phyloP scores from a whole-genome alignment of 2,888 invertebrate species.

The Lasius platythorax region DNA sequence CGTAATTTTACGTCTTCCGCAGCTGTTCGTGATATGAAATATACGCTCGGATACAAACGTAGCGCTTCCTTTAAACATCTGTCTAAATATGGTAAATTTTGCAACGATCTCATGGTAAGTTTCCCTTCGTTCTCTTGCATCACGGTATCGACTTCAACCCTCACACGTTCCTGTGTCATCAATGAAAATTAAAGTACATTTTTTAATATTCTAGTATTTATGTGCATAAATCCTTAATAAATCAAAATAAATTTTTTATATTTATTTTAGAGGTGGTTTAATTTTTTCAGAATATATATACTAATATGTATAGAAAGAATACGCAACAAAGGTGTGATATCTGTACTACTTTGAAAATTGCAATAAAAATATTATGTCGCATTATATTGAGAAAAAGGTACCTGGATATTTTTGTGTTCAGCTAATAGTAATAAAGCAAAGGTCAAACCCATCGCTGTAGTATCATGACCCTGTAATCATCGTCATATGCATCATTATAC shows the following conservation, averaged over 20 bases:
- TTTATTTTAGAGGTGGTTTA: too few relatives aligned
- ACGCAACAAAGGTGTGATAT: too few relatives aligned
- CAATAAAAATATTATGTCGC: background rate
- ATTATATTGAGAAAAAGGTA: constrained; percentile 44
- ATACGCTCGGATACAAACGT: constrained; percentile 90
- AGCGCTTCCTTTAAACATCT: too few relatives aligned
- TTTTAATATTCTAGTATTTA: too few relatives aligned
- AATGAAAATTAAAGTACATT: background rate
- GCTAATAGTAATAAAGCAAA: constrained; percentile 87
- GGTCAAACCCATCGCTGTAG: constrained; percentile 87
- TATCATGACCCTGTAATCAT: constrained; percentile 88
- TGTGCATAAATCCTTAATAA: too few relatives aligned
- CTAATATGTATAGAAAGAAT: too few relatives aligned
- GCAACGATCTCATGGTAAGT: too few relatives aligned
- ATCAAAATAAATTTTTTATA: background rate
- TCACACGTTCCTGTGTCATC: constrained; percentile 68
- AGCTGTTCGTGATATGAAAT: constrained; percentile 88
- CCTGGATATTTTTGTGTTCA: constrained; percentile 85
- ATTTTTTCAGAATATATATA: too few relatives aligned
- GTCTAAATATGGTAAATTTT: too few relatives aligned
- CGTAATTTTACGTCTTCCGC: constrained; percentile 86
- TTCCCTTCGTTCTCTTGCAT: constrained; percentile 84
- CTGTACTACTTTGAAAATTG: background rate
- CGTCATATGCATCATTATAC: background rate
- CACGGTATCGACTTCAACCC: constrained; percentile 82